Percentiles rank a stretch among this genome's conserved stretches.
Conservation (phyloP, 2,888 invertebrate species). For the Drosophila vallismaia region DNA sequence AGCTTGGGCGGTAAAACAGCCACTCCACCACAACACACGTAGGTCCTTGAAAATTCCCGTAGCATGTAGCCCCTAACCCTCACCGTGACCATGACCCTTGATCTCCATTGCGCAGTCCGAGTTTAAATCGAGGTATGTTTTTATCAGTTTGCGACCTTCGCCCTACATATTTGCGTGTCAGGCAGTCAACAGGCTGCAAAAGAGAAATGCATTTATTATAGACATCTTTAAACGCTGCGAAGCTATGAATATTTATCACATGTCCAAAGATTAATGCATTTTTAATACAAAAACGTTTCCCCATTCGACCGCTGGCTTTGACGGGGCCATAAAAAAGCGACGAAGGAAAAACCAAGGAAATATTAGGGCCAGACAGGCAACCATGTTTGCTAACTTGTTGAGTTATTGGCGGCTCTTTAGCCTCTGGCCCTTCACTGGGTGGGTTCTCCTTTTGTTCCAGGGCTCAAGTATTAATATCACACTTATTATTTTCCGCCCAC, state of each 20-base stretch:
- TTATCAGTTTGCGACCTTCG: slow-evolving; percentile 23
- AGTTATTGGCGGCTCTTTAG: slow-evolving; percentile 68
- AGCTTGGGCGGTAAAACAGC: slow-evolving; percentile 19
- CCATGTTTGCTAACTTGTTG: slow-evolving; percentile 76
- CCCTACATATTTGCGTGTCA: slow-evolving; percentile 27
- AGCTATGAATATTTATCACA: slow-evolving; percentile 75
- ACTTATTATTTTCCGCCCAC: slow-evolving; percentile 59
- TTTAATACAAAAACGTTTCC: slow-evolving; percentile 57
- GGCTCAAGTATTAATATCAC: slow-evolving; percentile 62
- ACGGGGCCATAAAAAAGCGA: slow-evolving; percentile 41
- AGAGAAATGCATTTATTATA: slow-evolving; percentile 55
- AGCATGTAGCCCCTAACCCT: background rate
- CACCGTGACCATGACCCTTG: slow-evolving; percentile 38
- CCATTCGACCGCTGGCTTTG: slow-evolving; percentile 17
- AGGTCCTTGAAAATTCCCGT: slow-evolving; percentile 61
- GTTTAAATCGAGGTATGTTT: slow-evolving; percentile 6
- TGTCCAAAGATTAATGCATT: slow-evolving; percentile 71
- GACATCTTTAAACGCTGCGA: slow-evolving; percentile 8
- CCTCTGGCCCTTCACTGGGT: slow-evolving; percentile 26
- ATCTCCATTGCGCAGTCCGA: slow-evolving; percentile 17
- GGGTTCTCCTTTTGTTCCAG: slow-evolving; percentile 24
- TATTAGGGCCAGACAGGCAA: slow-evolving; percentile 11
- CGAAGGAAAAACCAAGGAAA: background rate
- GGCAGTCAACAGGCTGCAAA: slow-evolving; percentile 50
- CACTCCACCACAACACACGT: slow-evolving; percentile 64